Base-by-base conservation (phyloP, 2,888 invertebrate species). In the Cartodere bifasciata region DNA sequence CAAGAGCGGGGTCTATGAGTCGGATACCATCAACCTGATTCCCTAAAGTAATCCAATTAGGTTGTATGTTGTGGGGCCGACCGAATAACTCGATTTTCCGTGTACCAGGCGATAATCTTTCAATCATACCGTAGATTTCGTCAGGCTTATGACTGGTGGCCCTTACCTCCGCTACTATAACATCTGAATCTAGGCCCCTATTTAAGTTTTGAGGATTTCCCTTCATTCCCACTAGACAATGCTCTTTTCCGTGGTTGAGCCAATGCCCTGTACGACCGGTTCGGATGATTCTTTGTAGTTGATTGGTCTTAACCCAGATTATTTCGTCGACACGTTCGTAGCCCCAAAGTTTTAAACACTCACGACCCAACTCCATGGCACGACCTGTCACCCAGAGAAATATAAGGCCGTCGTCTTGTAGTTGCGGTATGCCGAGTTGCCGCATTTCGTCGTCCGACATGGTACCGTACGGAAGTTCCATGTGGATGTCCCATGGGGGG, bases 361-460 rank as follows among this genome's bases (percentile, higher is more conserved):
- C 95, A 20, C 95, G 68, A 0, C 95, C 95, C 12, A 97, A 60
- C 58, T 97, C 97, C 90, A 91, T 91, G 0, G 91, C 91, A 47
- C 90, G 75, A 31, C 95, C 94, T 4, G 95, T 97, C 9, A 97
- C 97, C 95, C 95, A 97, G 1, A 97, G 70, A 61, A 97, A 97
- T 42, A 97, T 83, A 4, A 94, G 73, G 0, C 97, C 97, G 50
- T 91, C 90, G 53, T 95, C 94, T 60, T 97, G 94, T 23, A 95
- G 62, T 31, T 85, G 82, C 0, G 94, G 94, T 31, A 97, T 87
- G 2, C 91, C 90, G 11, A 97, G 65, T 37, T 88, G 86, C 29
- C 95, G 67, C 95, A 97, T 97, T 66, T 97, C 95, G 55, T 95
- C 94, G 54, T 97, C 95, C 0, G 91, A 91, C 90, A 97, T 91